Base-by-base conservation (phyloP, 2,888 invertebrate species). In the Pandemis cinnamomeana region DNA sequence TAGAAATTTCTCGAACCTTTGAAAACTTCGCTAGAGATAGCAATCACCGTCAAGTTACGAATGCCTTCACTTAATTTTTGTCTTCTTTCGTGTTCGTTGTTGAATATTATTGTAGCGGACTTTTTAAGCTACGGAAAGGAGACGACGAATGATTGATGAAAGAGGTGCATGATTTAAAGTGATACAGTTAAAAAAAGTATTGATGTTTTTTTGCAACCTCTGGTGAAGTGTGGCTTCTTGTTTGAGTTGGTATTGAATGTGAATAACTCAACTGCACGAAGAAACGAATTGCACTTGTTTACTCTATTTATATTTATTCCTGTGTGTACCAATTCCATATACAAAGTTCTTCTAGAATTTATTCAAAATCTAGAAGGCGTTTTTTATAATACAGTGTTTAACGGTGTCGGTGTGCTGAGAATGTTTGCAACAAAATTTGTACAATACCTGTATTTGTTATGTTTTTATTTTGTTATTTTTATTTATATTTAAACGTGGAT, bases 381-480 rank as follows among this genome's bases (percentile, higher is more conserved):
- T 64, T 64, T 48, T 64, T 53, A 20, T 60, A 60, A 58, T 6
- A 48, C 42, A 44, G 44, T 55, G 15, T 67, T 67, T 67, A 51
- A 53, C 13, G 62, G 61, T 67, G 71, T 8, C 66, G 74, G 67
- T 69, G 69, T 69, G 72, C 41, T 58, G 13, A 55, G 63, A 69
- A 61, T 69, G 69, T 73, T 70, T 73, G 69, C 73, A 58, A 70
- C 69, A 60, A 70, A 64, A 66, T 66, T 73, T 69, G 69, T 46
- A 64, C 69, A 51, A 7, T 42, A 36, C 8, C 60, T 73, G 51
- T 73, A 73, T 60, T 60, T 67, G 36, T 36, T 73, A 64, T 64
- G 69, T 73, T 66, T 63, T 70, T 70, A 64, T 66, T 70, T 20
- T 73, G 55, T 67, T 66, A 69, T 73, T 60, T 62, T 72, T 72